Conservation (phyloP, 2,888 invertebrate genomes). For the Odontomyia ornata region DNA sequence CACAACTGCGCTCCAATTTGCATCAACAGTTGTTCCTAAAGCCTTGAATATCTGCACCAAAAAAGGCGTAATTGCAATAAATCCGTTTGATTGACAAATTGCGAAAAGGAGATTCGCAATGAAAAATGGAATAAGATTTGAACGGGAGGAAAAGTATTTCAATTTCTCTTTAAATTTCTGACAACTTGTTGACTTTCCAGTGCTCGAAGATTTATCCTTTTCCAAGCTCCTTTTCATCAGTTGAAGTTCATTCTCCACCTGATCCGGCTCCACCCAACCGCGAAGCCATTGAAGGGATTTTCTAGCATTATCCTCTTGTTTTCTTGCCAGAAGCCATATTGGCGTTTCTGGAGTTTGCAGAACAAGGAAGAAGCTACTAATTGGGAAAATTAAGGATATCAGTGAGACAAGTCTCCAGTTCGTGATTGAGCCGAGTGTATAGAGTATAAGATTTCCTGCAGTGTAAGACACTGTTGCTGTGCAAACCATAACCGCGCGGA, state of each 20-base stretch:
- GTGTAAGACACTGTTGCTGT: constrained; percentile 63
- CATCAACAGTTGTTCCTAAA: constrained; percentile 56
- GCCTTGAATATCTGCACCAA: constrained; percentile 67
- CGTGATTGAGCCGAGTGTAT: constrained; percentile 66
- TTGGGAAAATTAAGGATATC: constrained; percentile 65
- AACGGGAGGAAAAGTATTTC: constrained; percentile 64
- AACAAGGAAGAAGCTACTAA: constrained; percentile 66
- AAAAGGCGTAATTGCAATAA: constrained; percentile 66
- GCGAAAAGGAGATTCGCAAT: constrained; percentile 68
- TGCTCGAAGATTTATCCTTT: constrained; percentile 44
- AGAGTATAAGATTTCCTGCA: constrained; percentile 66
- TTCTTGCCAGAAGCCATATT: constrained; percentile 69
- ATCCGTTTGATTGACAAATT: constrained; percentile 66
- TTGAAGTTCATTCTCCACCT: constrained; percentile 49
- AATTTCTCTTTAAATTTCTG: constrained; percentile 53
- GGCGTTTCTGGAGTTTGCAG: constrained; percentile 70
- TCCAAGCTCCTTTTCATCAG: constrained; percentile 46
- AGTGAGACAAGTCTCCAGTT: constrained; percentile 68
- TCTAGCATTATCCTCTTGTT: constrained; percentile 67
- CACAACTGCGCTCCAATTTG: constrained; percentile 66
- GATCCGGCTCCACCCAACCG: constrained; percentile 56
- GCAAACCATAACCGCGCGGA: constrained; percentile 67
- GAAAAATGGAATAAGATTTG: constrained; percentile 66
- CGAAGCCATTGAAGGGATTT: constrained; percentile 67
- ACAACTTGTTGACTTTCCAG: constrained; percentile 39